These are phyloP conservation scores for Pygathrix nemaeus DNA, from an alignment of 2,113 vertebrate genomes.

Conservation along the genomic window DNA sequence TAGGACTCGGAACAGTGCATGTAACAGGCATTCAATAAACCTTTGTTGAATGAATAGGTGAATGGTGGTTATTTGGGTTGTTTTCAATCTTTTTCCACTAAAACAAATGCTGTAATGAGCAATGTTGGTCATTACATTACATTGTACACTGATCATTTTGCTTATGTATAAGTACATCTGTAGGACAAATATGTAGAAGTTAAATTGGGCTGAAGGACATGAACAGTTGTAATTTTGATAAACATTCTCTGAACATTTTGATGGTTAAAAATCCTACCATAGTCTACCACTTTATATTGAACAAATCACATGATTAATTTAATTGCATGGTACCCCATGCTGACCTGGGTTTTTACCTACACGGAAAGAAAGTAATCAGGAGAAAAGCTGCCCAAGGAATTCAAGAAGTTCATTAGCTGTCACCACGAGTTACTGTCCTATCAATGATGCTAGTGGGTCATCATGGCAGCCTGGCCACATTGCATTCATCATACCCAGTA, in stretches of 20 bases:
- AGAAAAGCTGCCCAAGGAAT: neutral
- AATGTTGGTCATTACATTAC: neutral
- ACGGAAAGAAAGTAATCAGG: neutral
- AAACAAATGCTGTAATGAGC: neutral
- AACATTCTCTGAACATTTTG: neutral
- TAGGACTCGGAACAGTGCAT: neutral
- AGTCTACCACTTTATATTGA: neutral
- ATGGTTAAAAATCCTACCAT: neutral
- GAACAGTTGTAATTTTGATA: neutral
- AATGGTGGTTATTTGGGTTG: neutral
- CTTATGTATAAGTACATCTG: neutral
- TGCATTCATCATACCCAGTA: neutral
- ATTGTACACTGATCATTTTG: neutral
- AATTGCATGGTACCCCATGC: neutral
- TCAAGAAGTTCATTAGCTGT: neutral
- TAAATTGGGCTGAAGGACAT: neutral
- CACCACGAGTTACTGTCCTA: neutral
- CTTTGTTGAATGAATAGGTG: neutral
- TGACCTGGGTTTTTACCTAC: neutral
- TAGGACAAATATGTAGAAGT: neutral
- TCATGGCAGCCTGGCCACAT: neutral
- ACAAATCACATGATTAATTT: neutral
- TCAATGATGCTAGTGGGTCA: neutral
- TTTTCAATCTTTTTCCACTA: constrained; percentile 3
- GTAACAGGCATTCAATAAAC: neutral